A percentile compares a stretch with the other conserved stretches of the same genome.
Evolutionary conservation across 2,797 vertebrate genomes (phyloP).

Genomic region (Acanthis flammea): DNA sequence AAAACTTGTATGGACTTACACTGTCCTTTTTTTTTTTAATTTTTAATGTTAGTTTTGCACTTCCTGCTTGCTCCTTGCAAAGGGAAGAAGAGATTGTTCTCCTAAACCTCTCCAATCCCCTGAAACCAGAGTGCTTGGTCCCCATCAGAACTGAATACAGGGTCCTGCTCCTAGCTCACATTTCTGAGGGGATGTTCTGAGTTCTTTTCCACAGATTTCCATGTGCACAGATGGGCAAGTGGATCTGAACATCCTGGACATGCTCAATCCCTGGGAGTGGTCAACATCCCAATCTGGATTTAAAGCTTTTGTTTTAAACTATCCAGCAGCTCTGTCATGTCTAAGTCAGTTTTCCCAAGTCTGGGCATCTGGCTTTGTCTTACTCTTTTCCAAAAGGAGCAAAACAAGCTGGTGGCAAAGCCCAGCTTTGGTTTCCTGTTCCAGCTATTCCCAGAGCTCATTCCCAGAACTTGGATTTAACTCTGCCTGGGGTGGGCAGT

Average conservation of each 20-base stretch:
- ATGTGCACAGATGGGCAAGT: fast-evolving
- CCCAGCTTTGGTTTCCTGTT: neutral
- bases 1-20: neutral
- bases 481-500: neutral
- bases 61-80: neutral
- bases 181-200: neutral
- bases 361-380: neutral
- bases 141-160: neutral
- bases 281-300: neutral
- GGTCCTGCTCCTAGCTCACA: neutral
- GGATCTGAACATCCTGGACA: neutral
- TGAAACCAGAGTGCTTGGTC: neutral
- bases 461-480: neutral
- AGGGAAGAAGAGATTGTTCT: neutral
- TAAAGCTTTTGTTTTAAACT: neutral
- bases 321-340: neutral
- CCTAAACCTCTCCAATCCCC: neutral
- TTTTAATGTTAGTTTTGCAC: neutral
- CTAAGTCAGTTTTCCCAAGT: neutral
- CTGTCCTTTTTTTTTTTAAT: fast-evolving
- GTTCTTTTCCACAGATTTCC: neutral
- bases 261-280: neutral
- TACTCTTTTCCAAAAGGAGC: neutral
- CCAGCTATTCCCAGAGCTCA: neutral
- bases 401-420: neutral